Conservation (phyloP, 2,888 invertebrate species). For the Megamerina dolium region DNA sequence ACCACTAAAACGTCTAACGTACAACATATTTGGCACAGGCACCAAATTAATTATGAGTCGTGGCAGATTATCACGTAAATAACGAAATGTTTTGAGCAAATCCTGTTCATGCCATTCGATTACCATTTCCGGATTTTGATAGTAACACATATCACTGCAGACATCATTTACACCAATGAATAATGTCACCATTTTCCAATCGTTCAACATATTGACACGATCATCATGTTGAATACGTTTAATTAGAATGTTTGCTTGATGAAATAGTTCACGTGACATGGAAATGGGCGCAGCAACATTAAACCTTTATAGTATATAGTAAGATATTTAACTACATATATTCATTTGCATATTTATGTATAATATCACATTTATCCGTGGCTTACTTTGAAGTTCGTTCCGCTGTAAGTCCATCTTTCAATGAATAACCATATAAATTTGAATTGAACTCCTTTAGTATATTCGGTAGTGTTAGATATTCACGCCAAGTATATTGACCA, state of each 20-base stretch:
- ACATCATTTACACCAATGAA: slow-evolving; percentile 61
- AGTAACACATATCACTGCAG: slow-evolving; percentile 54
- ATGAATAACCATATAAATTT: slow-evolving; percentile 57
- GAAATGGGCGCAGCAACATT: too few species aligned
- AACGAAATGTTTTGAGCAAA: slow-evolving; percentile 48
- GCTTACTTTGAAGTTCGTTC: slow-evolving; percentile 45
- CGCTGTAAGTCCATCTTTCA: slow-evolving; percentile 51
- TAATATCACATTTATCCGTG: too few species aligned
- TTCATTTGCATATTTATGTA: too few species aligned
- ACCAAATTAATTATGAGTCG: slow-evolving; percentile 57
- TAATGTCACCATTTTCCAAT: slow-evolving; percentile 60
- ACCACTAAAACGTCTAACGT: slow-evolving; percentile 44
- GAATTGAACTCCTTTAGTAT: slow-evolving; percentile 61
- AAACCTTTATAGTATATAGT: too few species aligned
- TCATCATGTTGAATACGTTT: too few species aligned
- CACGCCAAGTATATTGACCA: slow-evolving; percentile 53
- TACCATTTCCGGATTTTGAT: slow-evolving; percentile 43
- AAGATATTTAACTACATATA: too few species aligned
- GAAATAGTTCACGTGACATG: too few species aligned
- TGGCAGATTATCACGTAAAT: slow-evolving; percentile 55
- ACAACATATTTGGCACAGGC: slow-evolving; percentile 51
- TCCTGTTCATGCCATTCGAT: slow-evolving; percentile 51
- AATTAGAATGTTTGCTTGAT: too few species aligned
- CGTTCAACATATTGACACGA: slow-evolving; percentile 53
- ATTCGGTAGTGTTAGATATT: slow-evolving; percentile 56